Evolutionary conservation across 2,888 invertebrate species (phyloP).

Genomic region (Apamea epomidion): DNA sequence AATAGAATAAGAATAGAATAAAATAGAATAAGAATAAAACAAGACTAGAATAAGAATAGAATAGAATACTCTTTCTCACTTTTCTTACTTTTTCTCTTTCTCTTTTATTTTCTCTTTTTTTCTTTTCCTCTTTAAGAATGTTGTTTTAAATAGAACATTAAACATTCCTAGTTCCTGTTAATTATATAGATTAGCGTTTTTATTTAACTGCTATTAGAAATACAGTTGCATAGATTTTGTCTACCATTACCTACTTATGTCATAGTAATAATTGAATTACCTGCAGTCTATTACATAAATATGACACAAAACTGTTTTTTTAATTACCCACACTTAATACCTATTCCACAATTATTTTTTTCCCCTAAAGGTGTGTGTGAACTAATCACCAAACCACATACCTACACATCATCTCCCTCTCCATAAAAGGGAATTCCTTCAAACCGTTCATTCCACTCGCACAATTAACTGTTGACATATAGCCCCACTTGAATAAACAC

Average conservation of each 20-base stretch:
- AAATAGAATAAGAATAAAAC: too few species aligned
- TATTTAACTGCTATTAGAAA: neutral
- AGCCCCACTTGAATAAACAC: neutral
- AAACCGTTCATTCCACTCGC: neutral
- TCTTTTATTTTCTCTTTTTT: too few species aligned
- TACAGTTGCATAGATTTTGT: neutral
- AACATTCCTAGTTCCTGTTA: too few species aligned
- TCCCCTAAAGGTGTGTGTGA: neutral
- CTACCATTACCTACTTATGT: neutral
- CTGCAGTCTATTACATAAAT: neutral
- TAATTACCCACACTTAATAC: neutral
- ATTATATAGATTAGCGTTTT: neutral
- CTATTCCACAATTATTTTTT: neutral
- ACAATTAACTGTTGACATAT: conserved; percentile 15
- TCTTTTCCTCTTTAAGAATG: too few species aligned
- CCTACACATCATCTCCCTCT: neutral
- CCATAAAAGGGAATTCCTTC: neutral
- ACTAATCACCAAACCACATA: too few species aligned
- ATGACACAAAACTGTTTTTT: neutral
- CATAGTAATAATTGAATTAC: too few species aligned
- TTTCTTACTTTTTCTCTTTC: too few species aligned
- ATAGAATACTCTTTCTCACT: too few species aligned
- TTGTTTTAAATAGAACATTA: too few species aligned
- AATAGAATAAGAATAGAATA: too few species aligned
- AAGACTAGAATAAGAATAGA: too few species aligned